Conservation (phyloP, 2,888 invertebrate species). For the Amphiduros pacificus region DNA sequence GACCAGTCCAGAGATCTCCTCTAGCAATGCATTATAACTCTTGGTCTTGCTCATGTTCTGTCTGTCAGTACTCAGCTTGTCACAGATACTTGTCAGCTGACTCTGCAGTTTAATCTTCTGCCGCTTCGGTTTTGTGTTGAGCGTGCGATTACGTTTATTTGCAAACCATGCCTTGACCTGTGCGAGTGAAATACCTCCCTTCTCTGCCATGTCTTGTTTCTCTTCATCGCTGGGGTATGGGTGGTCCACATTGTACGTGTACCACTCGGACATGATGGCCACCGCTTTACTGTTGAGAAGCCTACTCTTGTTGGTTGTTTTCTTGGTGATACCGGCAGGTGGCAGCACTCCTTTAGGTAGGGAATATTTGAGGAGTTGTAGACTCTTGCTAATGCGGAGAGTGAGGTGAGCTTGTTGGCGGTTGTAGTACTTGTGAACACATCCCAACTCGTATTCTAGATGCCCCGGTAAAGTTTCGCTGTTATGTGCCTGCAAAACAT, state of each 20-base stretch:
- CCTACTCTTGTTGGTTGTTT: conserved; percentile 32
- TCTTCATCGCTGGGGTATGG: conserved; percentile 51
- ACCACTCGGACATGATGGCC: conserved; percentile 45
- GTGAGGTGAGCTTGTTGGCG: conserved; percentile 43
- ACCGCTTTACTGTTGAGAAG: conserved; percentile 40
- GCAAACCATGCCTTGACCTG: conserved; percentile 55
- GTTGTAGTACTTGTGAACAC: conserved; percentile 35
- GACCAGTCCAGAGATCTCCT: too few species aligned
- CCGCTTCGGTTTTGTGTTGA: conserved; percentile 42
- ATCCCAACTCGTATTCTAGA: conserved; percentile 10
- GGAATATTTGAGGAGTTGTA: conserved; percentile 41
- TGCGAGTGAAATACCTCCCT: conserved; percentile 38
- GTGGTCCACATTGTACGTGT: conserved; percentile 37
- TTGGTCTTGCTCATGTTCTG: too few species aligned
- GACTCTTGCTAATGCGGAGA: conserved; percentile 39
- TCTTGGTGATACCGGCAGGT: conserved; percentile 20
- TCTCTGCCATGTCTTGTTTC: conserved; percentile 41
- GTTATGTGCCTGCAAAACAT: not conserved
- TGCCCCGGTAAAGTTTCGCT: conserved; percentile 1
- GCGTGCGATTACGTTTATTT: conserved; percentile 49
- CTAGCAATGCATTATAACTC: too few species aligned
- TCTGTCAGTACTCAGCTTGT: too few species aligned
- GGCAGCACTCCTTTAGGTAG: conserved; percentile 29
- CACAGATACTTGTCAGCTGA: conserved; percentile 3
- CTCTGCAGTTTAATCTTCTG: conserved; percentile 20